Base-by-base conservation (phyloP, 1,140 invertebrate genomes). In the Drosophila murphyi region DNA sequence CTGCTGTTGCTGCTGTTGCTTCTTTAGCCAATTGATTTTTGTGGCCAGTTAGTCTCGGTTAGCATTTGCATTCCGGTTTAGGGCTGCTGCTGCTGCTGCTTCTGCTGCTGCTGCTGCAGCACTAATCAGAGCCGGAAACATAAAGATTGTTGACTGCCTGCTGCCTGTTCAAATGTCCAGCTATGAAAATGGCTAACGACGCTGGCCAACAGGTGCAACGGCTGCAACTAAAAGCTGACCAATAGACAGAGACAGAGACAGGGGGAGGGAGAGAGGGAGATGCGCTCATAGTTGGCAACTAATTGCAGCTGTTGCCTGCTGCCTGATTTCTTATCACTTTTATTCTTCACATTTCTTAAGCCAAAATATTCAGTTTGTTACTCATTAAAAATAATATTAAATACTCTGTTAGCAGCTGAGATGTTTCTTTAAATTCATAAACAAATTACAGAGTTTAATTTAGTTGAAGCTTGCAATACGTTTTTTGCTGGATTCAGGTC, bases 101-200 rank as follows among this genome's bases (percentile, higher is more conserved):
- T 43, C 39, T 43, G 10, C 5, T 34, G 3, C 34, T 34, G 3
- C 34, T 4, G 10, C 10, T 43, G 39, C 39, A 51, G 60, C 75
- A 78, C 83, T 87, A 87, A 87, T 87, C 83, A 89, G 85, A 87
- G 87, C 85, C 83, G 83, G 83, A 87, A 87, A 87, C 83, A 87
- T 88, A 88, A 87, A 87, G 77, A 78, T 61, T 63, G 71, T 56
- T 61, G 61, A 72, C 35, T 74, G 47, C 51, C 34, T 28, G 20
- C 7, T 4, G 34, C 48, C 59, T 34, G 47, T 45, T 75, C 60
- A 71, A 76, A 65, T 65, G 60, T 56, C 54, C 68, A 76, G 73
- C 68, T 60, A 76, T 76, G 61, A 63, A 72, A 65, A 37, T 59
- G 50, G 50, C 69, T 52, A 76, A 74, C 72, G 37, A 74, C 57